phyloP scores from a whole-genome alignment of 2,888 invertebrate genomes.

The Zhengitettix transpicula region DNA sequence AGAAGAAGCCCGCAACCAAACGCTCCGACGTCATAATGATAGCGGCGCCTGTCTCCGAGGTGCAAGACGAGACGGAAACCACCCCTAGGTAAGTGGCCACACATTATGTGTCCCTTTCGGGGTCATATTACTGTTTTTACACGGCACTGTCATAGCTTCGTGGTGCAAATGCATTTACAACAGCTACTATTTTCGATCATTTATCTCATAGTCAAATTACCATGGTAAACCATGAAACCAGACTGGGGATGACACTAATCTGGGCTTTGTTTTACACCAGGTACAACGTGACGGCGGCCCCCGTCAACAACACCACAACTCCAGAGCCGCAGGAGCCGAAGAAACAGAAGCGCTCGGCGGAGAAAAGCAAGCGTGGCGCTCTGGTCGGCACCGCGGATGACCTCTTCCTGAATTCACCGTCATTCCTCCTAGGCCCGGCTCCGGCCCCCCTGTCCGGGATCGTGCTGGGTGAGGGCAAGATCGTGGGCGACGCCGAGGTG shows the following conservation, averaged over 20 bases:
- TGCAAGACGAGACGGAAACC: neutral
- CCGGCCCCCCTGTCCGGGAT: too few relatives aligned
- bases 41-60: neutral
- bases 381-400: conserved; percentile 4
- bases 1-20: conserved; percentile 8
- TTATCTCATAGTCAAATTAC: too few relatives aligned
- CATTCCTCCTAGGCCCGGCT: neutral
- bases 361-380: conserved; percentile 7
- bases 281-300: conserved; percentile 10
- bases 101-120: too few relatives aligned
- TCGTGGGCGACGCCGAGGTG: conserved; percentile 5
- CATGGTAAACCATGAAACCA: too few relatives aligned
- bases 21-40: conserved; percentile 7
- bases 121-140: too few relatives aligned
- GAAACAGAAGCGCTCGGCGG: conserved; percentile 2
- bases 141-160: too few relatives aligned
- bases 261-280: neutral
- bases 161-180: too few relatives aligned
- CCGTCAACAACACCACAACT: conserved; percentile 22
- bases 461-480: neutral
- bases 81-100: neutral
- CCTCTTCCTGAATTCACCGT: neutral
- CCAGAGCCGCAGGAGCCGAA: conserved; percentile 20
- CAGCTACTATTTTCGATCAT: too few relatives aligned
- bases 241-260: too few relatives aligned